Conservation (phyloP, 2,888 invertebrate species). For the Acanthacorydalis orientalis region DNA sequence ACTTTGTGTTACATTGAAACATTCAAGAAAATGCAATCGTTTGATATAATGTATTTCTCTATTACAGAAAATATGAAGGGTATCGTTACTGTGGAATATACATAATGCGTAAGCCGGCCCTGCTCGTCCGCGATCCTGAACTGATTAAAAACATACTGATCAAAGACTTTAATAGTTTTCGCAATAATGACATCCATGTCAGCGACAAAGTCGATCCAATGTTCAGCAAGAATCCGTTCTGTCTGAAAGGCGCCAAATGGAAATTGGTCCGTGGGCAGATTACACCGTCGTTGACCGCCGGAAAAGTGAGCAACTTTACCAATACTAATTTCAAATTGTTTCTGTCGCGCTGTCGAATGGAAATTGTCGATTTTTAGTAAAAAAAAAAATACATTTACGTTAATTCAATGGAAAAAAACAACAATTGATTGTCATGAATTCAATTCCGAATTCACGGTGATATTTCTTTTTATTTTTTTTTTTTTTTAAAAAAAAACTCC, state of each 20-base stretch:
- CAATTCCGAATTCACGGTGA: too few relatives aligned
- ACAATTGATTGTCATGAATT: too few relatives aligned
- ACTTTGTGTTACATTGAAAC: too few relatives aligned
- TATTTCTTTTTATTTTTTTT: too few relatives aligned
- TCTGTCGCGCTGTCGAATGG: background rate
- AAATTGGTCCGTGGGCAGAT: constrained; percentile 25
- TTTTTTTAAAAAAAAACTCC: too few relatives aligned
- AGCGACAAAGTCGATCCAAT: constrained; percentile 24
- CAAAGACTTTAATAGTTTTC: constrained; percentile 17
- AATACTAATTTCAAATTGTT: background rate
- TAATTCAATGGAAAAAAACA: too few relatives aligned
- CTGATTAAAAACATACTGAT: constrained; percentile 18
- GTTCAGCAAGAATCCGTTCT: constrained; percentile 24
- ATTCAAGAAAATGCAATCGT: too few relatives aligned
- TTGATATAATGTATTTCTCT: background rate
- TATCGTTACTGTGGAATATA: constrained; percentile 21
- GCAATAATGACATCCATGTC: constrained; percentile 16
- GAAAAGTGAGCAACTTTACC: constrained; percentile 16
- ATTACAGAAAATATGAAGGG: constrained; percentile 8
- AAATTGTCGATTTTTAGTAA: background rate
- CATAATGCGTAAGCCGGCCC: constrained; percentile 13
- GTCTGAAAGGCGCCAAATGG: constrained; percentile 25
- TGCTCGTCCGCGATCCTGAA: constrained; percentile 18
- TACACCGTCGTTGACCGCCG: constrained; percentile 26
- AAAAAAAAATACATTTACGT: background rate